Evolutionary conservation across 2,113 vertebrate genomes (phyloP), one percentile per base, ranked within the genome.

Genomic region (Serilophus lunatus): DNA sequence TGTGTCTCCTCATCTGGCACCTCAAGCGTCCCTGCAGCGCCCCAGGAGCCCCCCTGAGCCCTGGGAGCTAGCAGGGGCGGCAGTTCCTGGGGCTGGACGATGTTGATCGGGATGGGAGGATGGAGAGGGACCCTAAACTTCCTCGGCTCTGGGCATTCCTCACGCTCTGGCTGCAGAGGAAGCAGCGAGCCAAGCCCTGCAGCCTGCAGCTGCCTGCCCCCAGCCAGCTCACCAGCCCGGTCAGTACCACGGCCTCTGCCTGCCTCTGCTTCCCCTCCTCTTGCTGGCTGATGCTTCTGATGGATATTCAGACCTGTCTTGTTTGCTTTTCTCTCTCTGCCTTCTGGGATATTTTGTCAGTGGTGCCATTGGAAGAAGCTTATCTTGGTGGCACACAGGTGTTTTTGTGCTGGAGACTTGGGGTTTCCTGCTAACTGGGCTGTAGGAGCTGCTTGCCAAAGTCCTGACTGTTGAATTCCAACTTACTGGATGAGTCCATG

Each of bases 71-170:
- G 70, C 2, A 6, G 51, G 13, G 36, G 29, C 7, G 11, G 23
- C 3, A 3, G 61, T 86, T 85, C 61, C 49, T 3, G 38, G 94
- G 76, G 63, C 82, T 6, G 25, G 75, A 83, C 9, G 4, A 82
- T 86, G 92, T 23, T 40, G 44, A 71, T 31, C 61, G 93, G 93
- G 81, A 95, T 82, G 93, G 98, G 91, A 97, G 59, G 10, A 98
- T 98, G 98, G 98, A 98, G 74, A 98, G 95, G 96, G 97, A 98
- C 87, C 92, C 97, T 23, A 98, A 97, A 86, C 89, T 92, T 16
- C 97, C 97, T 94, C 97, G 98, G 36, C 38, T 98, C 77, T 97
- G 97, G 91, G 78, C 97, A 23, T 96, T 98, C 74, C 96, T 98
- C 50, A n/a, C 86, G 7, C 96, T 98, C 20, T 98, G 98, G 98